Conservation (phyloP, 2,113 vertebrate species). For the Cardinalis cardinalis region DNA sequence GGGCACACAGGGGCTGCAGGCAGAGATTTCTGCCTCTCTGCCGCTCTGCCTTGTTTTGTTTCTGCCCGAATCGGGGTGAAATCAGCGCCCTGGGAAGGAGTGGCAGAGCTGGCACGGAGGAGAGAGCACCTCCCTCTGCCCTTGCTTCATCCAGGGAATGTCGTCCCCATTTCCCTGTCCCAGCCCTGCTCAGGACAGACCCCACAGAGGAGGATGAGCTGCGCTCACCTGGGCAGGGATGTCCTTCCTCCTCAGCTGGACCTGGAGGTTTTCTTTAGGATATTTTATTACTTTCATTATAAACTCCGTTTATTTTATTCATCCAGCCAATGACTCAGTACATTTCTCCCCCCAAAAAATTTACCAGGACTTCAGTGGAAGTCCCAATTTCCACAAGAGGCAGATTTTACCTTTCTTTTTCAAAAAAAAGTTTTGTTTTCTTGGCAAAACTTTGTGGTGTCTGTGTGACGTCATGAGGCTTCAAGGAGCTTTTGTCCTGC, state of each 20-base stretch:
- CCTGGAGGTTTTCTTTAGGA: rapidly evolving
- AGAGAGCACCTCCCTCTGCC: neutral
- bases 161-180: neutral
- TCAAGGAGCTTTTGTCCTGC: neutral
- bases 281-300: neutral
- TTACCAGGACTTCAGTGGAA: neutral
- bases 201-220: rapidly evolving
- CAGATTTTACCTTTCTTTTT: neutral
- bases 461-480: neutral
- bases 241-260: neutral
- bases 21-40: neutral
- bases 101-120: neutral
- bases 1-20: rapidly evolving
- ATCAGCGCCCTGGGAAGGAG: neutral
- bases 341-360: rapidly evolving
- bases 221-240: neutral
- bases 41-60: neutral
- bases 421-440: neutral
- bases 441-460: neutral
- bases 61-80: neutral
- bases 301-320: neutral
- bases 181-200: neutral
- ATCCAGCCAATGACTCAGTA: neutral
- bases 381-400: neutral
- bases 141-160: neutral